Evolutionary conservation across 2,888 invertebrate genomes (phyloP).

Genomic region (Alsophila aescularia): DNA sequence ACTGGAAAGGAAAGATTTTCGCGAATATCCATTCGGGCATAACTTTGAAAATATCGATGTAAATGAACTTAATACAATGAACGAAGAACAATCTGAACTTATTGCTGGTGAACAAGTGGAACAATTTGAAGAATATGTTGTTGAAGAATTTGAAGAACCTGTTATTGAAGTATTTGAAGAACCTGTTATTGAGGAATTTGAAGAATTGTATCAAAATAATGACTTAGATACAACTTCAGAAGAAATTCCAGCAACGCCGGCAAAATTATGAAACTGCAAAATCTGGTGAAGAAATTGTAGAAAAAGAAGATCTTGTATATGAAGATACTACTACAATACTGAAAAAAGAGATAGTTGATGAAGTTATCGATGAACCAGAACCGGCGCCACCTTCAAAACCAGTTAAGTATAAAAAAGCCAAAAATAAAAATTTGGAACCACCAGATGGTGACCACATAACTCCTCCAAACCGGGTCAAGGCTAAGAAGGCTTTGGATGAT

Average conservation of each 20-base stretch:
- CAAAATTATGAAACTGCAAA: conserved; percentile 5
- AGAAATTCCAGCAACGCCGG: conserved; percentile 22
- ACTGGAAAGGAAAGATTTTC: conserved; percentile 87
- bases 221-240: conserved; percentile 16
- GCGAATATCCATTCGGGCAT: conserved; percentile 65
- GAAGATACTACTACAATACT: conserved; percentile 10
- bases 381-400: conserved; percentile 36
- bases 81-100: conserved; percentile 29
- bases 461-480: conserved; percentile 46
- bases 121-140: conserved; percentile 5
- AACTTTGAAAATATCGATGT: conserved; percentile 20
- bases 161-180: neutral
- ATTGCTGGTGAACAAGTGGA: neutral
- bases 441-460: conserved; percentile 28
- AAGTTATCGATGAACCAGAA: conserved; percentile 23
- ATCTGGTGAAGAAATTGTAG: conserved; percentile 25
- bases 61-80: conserved; percentile 22
- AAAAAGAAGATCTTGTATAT: conserved; percentile 13
- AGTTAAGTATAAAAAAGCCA: conserved; percentile 56
- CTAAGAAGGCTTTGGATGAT: conserved; percentile 64
- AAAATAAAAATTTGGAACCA: conserved; percentile 6
- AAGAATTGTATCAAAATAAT: conserved; percentile 32
- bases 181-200: conserved; percentile 14
- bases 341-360: conserved; percentile 20
- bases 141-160: conserved; percentile 4